phyloP scores from a whole-genome alignment of 2,888 invertebrate genomes.

The Eupithecia dodoneata region DNA sequence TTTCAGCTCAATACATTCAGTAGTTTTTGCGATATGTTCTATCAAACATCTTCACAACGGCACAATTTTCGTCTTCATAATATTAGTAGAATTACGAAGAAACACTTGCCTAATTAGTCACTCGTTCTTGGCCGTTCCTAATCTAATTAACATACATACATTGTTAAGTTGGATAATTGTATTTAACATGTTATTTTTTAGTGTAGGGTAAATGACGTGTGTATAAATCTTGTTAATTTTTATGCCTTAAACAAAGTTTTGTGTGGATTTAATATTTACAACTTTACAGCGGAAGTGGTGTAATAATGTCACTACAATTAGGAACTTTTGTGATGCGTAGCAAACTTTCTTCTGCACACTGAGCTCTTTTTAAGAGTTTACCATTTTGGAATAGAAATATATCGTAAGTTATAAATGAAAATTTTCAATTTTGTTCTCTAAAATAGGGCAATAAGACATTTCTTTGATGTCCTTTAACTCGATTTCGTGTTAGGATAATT shows the following conservation, averaged over 20 bases:
- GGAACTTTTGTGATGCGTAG: not conserved
- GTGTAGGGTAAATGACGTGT: slow-evolving; percentile 71
- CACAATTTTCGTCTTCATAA: not conserved
- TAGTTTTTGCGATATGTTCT: too few relatives aligned
- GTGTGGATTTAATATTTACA: slow-evolving; percentile 45
- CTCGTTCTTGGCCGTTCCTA: slow-evolving; percentile 55
- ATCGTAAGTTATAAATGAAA: too few relatives aligned
- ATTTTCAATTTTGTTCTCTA: too few relatives aligned
- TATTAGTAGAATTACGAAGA: slow-evolving; percentile 35
- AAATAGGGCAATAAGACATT: too few relatives aligned
- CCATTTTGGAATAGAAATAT: too few relatives aligned
- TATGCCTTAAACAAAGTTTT: slow-evolving; percentile 61
- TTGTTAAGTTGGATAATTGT: slow-evolving; percentile 67
- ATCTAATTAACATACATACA: slow-evolving; percentile 70
- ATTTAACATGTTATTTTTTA: slow-evolving; percentile 67
- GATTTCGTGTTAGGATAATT: too few relatives aligned
- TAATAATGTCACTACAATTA: slow-evolving; percentile 38
- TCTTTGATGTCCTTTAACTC: too few relatives aligned
- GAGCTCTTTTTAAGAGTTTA: not conserved
- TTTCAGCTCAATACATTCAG: too few relatives aligned
- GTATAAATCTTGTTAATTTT: slow-evolving; percentile 64
- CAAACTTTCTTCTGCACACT: not conserved
- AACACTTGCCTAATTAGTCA: slow-evolving; percentile 46
- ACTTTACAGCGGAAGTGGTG: slow-evolving; percentile 44
- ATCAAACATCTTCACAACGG: not conserved